Conservation (phyloP, 2,113 vertebrate species). For the Empidonax alnorum region DNA sequence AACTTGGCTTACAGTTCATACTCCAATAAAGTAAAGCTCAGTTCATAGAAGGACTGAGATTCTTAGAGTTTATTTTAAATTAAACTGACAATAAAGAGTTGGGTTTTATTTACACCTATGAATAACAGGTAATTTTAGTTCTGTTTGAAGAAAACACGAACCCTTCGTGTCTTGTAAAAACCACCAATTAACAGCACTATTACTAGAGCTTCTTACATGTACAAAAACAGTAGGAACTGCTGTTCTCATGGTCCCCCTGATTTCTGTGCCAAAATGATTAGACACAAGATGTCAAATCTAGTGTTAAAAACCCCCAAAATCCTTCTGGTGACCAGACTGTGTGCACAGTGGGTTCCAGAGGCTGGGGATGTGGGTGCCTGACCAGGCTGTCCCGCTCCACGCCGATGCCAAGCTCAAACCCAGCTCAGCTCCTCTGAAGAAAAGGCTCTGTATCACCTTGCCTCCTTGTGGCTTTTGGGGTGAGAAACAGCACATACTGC, state of each 20-base stretch:
- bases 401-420: background rate
- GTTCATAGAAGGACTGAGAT: background rate
- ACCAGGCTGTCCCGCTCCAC: accelerated
- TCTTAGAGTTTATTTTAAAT: background rate
- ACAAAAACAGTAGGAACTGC: background rate
- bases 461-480: background rate
- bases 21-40: background rate
- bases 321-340: background rate
- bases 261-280: background rate
- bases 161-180: background rate
- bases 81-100: background rate
- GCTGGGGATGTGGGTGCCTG: background rate
- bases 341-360: background rate
- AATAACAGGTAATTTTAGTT: background rate
- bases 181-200: background rate
- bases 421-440: background rate
- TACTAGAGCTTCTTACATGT: background rate
- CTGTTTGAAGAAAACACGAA: background rate
- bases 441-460: background rate
- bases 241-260: background rate
- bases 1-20: background rate
- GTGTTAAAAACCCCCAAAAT: background rate
- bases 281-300: background rate
- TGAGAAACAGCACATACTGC: background rate
- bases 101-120: background rate